phyloP scores from a whole-genome alignment of 2,888 invertebrate genomes.

The Lissonota sp. region DNA sequence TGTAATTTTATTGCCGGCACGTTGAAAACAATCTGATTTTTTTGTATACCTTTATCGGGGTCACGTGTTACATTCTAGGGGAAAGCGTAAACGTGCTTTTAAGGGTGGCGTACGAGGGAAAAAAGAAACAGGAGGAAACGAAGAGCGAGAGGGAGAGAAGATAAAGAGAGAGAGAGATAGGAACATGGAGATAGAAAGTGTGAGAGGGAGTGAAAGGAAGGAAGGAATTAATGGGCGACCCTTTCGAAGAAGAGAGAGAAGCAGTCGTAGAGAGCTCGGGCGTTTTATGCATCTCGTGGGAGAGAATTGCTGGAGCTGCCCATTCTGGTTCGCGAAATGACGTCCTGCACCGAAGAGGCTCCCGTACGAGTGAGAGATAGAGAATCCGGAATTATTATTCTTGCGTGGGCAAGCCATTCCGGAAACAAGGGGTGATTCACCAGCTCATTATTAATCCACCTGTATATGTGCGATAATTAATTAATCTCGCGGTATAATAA shows the following conservation, averaged over 20 bases:
- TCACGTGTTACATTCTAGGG: constrained; percentile 52
- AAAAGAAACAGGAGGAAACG: background rate
- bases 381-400: constrained; percentile 55
- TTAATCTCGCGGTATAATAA: constrained; percentile 45
- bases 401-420: constrained; percentile 37
- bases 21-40: constrained; percentile 39
- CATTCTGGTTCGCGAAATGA: constrained; percentile 50
- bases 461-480: constrained; percentile 61
- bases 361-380: too few species aligned
- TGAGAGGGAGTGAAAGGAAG: constrained; percentile 60
- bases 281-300: constrained; percentile 61
- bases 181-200: constrained; percentile 19
- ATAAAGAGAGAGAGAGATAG: constrained; percentile 42
- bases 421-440: constrained; percentile 43
- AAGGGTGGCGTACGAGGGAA: background rate
- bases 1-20: constrained; percentile 30
- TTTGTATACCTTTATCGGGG: constrained; percentile 54
- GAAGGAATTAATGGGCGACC: constrained; percentile 63
- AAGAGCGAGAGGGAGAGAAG: constrained; percentile 28
- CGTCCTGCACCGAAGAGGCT: constrained; percentile 48
- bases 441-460: constrained; percentile 59
- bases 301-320: constrained; percentile 42
- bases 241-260: constrained; percentile 60
- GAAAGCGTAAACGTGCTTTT: constrained; percentile 56
- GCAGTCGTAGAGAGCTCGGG: constrained; percentile 32